phyloP scores from a whole-genome alignment of 1,140 invertebrate species.

The Ceratitis capitata region DNA sequence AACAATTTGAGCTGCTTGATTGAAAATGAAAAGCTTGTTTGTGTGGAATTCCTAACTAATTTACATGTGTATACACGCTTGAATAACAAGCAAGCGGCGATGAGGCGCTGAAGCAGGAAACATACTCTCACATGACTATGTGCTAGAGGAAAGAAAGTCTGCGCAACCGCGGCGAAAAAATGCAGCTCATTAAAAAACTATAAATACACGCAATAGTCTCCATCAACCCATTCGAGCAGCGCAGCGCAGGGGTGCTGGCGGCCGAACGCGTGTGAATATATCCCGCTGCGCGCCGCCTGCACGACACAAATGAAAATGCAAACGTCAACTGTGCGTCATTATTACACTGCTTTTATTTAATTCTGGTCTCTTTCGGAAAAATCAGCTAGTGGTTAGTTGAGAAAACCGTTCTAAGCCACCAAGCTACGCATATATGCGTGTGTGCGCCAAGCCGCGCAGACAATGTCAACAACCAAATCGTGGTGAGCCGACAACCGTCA shows the following conservation, averaged over 20 bases:
- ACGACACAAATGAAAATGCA: conserved; percentile 19
- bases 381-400: too few relatives aligned
- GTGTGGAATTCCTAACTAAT: conserved; percentile 30
- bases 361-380: background rate
- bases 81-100: background rate
- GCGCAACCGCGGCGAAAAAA: conserved; percentile 1
- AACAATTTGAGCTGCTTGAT: conserved; percentile 12
- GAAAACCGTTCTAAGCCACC: conserved; percentile 12
- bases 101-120: background rate
- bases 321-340: conserved; percentile 28
- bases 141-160: background rate
- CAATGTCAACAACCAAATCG: conserved; percentile 9
- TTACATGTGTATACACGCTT: background rate
- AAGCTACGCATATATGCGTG: too few relatives aligned
- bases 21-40: conserved; percentile 37
- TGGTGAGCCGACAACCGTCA: background rate
- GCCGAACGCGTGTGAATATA: too few relatives aligned
- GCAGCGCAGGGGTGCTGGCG: background rate
- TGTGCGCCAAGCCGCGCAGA: background rate
- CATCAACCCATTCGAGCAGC: background rate
- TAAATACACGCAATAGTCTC: background rate
- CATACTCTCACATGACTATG: too few relatives aligned
- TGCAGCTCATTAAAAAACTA: conserved; percentile 34
- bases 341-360: conserved; percentile 18
- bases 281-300: background rate